Base-by-base conservation (phyloP, 2,113 vertebrate genomes). In the Jaculus jaculus region DNA sequence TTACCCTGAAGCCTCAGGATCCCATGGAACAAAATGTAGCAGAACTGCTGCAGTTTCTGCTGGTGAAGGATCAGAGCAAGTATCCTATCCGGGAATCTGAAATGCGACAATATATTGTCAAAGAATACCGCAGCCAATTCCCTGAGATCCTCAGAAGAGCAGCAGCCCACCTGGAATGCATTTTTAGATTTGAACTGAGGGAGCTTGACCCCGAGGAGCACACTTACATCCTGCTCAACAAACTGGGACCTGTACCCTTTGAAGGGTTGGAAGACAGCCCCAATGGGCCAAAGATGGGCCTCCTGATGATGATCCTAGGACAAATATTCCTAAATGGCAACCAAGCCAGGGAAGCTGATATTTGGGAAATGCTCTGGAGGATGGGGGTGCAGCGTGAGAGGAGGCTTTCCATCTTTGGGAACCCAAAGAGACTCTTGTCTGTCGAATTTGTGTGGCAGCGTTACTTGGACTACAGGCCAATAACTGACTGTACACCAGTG, bases 301-400 rank as follows among this genome's bases (percentile, higher is more conserved):
- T 94, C 42, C 58, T 94, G 58, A 94, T 94, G 93, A 84, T 94
- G 93, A 94, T 94, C 66, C 72, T 94, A 39, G 93, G 93, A 78
- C 84, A 94, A n/a, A 94, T 94, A 47, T 54, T 94, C n/a, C 63
- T 94, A 28, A 94, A 79, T 84, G 93, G 93, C 63, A 94, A 94
- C 73, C 93, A 94, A 79, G 93, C 93, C 73, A 94, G 68, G 20
- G 93, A 94, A 58, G 72, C 89, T 47, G 93, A 94, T 60, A 94
- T 94, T 65, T 94, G 93, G 93, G 93, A 94, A 54, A 94, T 94
- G 93, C 93, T 94, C 79, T 94, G 93, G 93, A 78, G 93, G 68
- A 83, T 94, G 28, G 93, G 93, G 18, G 84, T 94, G 79, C 93
- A 94, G 84, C 84, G 93, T n/a, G 93, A 94, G 39, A 94, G 89